Evolutionary conservation across 2,797 vertebrate species (phyloP), one percentile per base, ranked within the genome.

Genomic region (Phyllotis vaccarum): DNA sequence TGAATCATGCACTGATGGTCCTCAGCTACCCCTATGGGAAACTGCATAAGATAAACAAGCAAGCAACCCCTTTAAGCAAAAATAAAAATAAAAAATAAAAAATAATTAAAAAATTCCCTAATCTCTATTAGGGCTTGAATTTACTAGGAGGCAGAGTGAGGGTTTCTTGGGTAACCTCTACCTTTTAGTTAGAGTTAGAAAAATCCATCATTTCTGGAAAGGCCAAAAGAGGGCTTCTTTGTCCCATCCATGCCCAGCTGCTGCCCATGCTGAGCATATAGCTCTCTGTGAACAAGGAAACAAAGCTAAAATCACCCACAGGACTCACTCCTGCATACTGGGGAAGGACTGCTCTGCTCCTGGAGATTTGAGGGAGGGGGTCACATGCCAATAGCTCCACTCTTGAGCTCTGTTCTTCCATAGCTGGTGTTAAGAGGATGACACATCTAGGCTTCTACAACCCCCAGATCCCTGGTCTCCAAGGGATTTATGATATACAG

Each of bases 101-200:
- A n/a, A n/a, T n/a, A n/a, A n/a, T n/a, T n/a, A n/a, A 81, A 89
- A 16, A n/a, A 78, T 34, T 75, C 68, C 49, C 60, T 81, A 11
- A 90, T 85, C 92, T 66, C 56, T 70, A 49, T 66, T 21, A 29
- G 34, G 34, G 37, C 62, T 62, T 94, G 86, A 88, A 60, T 62
- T 92, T 95, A 22, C 37, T 40, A 27, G 60, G 54, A 78, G 64
- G 54, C n/a, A 17, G 60, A 76, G 19, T 86, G 43, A 37, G 34
- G 34, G 6, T 29, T 52, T 96, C 34, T 43, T 21, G 16, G 60
- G 31, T 75, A 91, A 64, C 12, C 46, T 91, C 27, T 49, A 58
- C 29, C 56, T 74, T 88, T 56, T 92, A 10, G 46, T 86, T 29
- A 86, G 52, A 95, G 43, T 86, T 68, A 90, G 78, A 78, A 91